Conservation (phyloP, 2,888 invertebrate genomes). For the Andricus quercusramuli region DNA sequence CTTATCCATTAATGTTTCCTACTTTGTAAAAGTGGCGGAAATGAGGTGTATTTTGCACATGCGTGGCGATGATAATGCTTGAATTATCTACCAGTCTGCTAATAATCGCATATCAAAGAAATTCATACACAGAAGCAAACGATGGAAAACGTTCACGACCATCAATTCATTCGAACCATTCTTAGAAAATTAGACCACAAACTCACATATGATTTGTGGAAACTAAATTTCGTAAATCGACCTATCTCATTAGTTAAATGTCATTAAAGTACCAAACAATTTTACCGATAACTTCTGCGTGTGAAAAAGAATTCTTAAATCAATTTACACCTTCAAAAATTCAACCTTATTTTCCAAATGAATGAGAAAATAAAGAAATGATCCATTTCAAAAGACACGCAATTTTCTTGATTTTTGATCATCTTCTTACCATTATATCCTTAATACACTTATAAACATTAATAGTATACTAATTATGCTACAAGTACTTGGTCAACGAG, state of each 20-base stretch:
- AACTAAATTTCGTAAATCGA: conserved; percentile 8
- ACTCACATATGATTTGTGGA: neutral
- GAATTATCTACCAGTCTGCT: conserved; percentile 19
- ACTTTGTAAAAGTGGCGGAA: conserved; percentile 68
- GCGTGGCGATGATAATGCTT: conserved; percentile 16
- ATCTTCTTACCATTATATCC: conserved; percentile 25
- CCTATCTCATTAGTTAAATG: neutral
- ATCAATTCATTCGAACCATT: neutral
- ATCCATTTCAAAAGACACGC: neutral
- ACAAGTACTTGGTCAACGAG: conserved; percentile 19
- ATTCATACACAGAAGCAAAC: conserved; percentile 2
- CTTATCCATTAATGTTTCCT: conserved; percentile 54
- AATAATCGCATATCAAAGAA: neutral
- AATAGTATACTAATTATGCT: conserved; percentile 43
- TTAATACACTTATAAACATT: conserved; percentile 54
- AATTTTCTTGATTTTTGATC: neutral
- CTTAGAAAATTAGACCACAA: neutral
- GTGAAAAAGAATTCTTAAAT: neutral
- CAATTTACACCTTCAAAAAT: neutral
- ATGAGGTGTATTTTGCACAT: conserved; percentile 49
- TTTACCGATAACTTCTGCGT: neutral
- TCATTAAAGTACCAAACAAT: neutral
- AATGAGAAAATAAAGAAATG: neutral
- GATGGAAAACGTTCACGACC: neutral
- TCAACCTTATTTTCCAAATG: neutral